A percentile compares a stretch with the other conserved stretches of the same genome.
Evolutionary conservation across 2,888 invertebrate genomes (phyloP).

Genomic region (Fabriciana adippe): DNA sequence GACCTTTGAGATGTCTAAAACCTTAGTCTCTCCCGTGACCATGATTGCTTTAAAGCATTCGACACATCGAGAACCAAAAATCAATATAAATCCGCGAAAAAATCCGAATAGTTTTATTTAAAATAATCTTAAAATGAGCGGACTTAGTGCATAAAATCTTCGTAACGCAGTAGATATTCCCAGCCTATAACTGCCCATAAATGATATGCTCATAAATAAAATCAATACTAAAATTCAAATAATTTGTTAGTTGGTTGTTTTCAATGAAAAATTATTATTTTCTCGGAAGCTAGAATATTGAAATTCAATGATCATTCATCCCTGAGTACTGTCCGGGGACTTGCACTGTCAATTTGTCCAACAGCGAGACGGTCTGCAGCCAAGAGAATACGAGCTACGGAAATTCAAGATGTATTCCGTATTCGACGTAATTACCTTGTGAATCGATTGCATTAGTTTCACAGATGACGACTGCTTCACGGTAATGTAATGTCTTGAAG

Average conservation of each 20-base stretch:
- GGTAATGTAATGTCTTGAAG: not conserved
- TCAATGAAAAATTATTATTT: not conserved
- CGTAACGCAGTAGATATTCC: too few relatives aligned
- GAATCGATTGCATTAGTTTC: not conserved
- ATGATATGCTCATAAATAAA: too few relatives aligned
- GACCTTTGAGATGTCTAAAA: too few relatives aligned
- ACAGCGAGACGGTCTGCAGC: constrained; percentile 50
- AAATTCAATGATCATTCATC: constrained; percentile 50
- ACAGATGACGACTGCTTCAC: not conserved
- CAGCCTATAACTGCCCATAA: too few relatives aligned
- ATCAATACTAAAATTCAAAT: too few relatives aligned
- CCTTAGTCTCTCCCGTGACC: too few relatives aligned
- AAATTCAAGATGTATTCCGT: constrained; percentile 19
- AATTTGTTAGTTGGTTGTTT: not conserved
- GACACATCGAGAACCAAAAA: too few relatives aligned
- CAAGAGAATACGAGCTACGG: constrained; percentile 24
- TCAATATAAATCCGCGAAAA: too few relatives aligned
- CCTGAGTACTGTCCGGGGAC: constrained; percentile 44
- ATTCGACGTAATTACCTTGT: constrained; percentile 7
- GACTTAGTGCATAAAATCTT: too few relatives aligned
- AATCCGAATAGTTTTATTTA: too few relatives aligned
- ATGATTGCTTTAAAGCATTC: too few relatives aligned
- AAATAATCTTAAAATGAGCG: too few relatives aligned
- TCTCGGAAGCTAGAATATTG: constrained; percentile 47
- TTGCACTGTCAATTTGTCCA: constrained; percentile 58